Evolutionary conservation across 2,888 invertebrate species (phyloP), one percentile per base, ranked within the genome.

Genomic region (Athripsodes cinereus): DNA sequence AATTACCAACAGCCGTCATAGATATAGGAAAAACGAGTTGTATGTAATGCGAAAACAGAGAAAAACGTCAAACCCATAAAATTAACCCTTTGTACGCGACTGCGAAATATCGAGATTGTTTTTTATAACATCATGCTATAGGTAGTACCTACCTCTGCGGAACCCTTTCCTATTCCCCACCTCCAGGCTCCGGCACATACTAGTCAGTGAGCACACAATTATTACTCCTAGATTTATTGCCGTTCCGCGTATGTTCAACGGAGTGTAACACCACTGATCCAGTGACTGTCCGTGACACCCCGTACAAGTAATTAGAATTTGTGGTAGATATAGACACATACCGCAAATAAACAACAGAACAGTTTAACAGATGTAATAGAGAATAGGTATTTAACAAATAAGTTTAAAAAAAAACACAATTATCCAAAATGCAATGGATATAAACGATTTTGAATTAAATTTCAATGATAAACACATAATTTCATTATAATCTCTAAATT

Each of bases 31-130:
- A 26, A 26, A 26, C 26, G 26, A 10, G 26, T 26, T 10, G 26
- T 50, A 55, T 53, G 61, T 55, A 52, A 57, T 48, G 47, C 56
- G 55, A 61, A 62, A 63, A 63, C 60, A 63, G 53, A 61, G 62
- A 63, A 61, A 26, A 62, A 63, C 60, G 62, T 63, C 62, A 63
- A 63, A 63, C 59, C 62, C 62, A 63, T 61, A 61, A 61, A 63
- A 63, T 63, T 61, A 63, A 63, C 62, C 62, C 59, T 63, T 63
- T 63, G 62, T 63, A 26, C 26, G 26, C 26, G 26, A 26, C 51
- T 34, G 48, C 53, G 56, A 49, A 55, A 59, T 63, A 63, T 63
- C 62, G 62, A 59, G 62, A 63, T 60, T 54, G 51, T 58, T 60
- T 61, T 58, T 50, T 26, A 40, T 26, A 26, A 26, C 10, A 26